Percentiles rank a stretch among this genome's conserved stretches.
These are phyloP conservation scores for Tinea pellionella DNA, from an alignment of 2,888 invertebrate genomes.

Conservation along the genomic window DNA sequence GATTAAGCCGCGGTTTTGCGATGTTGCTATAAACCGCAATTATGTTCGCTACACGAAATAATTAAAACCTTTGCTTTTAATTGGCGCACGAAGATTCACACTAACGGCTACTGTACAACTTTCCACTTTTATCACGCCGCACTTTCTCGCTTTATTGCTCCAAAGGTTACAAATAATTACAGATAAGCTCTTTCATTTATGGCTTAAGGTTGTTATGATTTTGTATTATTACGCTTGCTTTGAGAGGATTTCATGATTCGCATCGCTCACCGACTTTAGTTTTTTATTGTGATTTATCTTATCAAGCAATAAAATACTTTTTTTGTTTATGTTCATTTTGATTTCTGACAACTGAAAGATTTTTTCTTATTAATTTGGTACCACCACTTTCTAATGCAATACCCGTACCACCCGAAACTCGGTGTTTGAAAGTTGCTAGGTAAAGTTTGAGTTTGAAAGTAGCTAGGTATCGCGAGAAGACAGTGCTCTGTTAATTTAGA, in stretches of 20 bases:
- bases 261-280: too few relatives aligned
- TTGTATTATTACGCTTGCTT: neutral
- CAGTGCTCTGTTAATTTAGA: too few relatives aligned
- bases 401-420: too few relatives aligned
- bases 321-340: too few relatives aligned
- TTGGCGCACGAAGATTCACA: conserved; percentile 23
- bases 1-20: conserved; percentile 22
- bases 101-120: neutral
- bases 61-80: conserved; percentile 30
- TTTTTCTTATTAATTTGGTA: too few relatives aligned
- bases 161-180: neutral
- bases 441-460: too few relatives aligned
- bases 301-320: too few relatives aligned
- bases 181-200: neutral
- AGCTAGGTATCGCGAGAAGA: too few relatives aligned
- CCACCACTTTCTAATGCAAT: too few relatives aligned
- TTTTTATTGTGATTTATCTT: too few relatives aligned
- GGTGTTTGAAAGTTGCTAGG: too few relatives aligned
- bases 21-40: conserved; percentile 36
- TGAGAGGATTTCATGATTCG: neutral
- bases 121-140: neutral
- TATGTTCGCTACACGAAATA: conserved; percentile 29
- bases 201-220: neutral
- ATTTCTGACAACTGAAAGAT: too few relatives aligned
- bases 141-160: neutral